Conservation (phyloP, 2,113 vertebrate genomes). For the Sinocyclocheilus anophthalmus region DNA sequence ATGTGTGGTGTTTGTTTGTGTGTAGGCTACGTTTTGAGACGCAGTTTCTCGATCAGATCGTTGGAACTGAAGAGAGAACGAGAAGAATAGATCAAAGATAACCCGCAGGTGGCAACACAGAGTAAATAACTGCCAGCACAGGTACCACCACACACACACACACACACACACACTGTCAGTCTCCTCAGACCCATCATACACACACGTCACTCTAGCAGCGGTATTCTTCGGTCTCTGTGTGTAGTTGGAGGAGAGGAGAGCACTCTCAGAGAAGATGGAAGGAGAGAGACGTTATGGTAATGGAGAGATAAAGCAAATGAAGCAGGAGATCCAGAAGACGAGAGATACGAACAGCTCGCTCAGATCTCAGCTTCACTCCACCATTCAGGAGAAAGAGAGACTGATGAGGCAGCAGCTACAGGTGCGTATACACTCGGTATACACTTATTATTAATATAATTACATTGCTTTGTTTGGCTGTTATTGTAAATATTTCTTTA, state of each 20-base stretch:
- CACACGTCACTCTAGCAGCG: not conserved
- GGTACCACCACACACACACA: slow-evolving; percentile 62
- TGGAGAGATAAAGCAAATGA: slow-evolving; percentile 81
- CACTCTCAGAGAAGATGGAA: slow-evolving; percentile 61
- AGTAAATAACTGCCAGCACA: slow-evolving; percentile 77
- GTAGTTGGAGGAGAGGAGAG: slow-evolving; percentile 73
- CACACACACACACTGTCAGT: not conserved
- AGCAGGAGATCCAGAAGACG: slow-evolving; percentile 81
- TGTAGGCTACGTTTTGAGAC: too few relatives aligned
- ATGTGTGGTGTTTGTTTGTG: not conserved
- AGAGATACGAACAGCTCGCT: slow-evolving; percentile 80
- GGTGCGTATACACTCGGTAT: slow-evolving; percentile 65
- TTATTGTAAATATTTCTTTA: too few relatives aligned
- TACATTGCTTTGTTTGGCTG: too few relatives aligned
- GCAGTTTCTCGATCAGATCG: too few relatives aligned
- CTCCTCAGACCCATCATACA: not conserved
- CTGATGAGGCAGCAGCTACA: slow-evolving; percentile 80
- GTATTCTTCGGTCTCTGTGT: slow-evolving; percentile 1
- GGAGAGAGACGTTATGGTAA: slow-evolving; percentile 68
- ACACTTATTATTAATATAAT: not conserved
- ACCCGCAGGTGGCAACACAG: slow-evolving; percentile 75
- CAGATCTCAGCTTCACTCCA: slow-evolving; percentile 72
- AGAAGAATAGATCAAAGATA: too few relatives aligned
- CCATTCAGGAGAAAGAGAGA: slow-evolving; percentile 71
- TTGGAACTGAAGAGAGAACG: too few relatives aligned